Evolutionary conservation across 2,113 vertebrate genomes (phyloP), one percentile per base, ranked within the genome.

Genomic region (Lagopus leucura): DNA sequence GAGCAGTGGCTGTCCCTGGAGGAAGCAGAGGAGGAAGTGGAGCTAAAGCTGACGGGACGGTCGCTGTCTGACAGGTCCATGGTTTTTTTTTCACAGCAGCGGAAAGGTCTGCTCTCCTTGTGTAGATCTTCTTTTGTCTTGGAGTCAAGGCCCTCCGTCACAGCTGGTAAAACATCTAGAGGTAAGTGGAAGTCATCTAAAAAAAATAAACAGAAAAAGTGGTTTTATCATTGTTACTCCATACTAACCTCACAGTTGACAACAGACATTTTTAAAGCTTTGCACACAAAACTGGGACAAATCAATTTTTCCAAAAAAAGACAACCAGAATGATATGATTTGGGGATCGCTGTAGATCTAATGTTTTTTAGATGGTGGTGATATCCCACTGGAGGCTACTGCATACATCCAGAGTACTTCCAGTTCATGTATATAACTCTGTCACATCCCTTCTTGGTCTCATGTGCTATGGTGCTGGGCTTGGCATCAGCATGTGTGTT

Each of bases 1-100:
- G 99, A 99, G 84, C 99, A 99, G 91, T 99, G 99, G 91, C 99
- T 99, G 97, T 99, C 99, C 83, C 99, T 96, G 82, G 99, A 99
- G 47, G 99, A 99, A 75, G 99, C 98, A 1, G 99, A 99, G 47
- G 99, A 99, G 1, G 99, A 99, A 13, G 99, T 99, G 95, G 99
- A 99, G 96, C 98, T 98, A 81, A 99, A 99, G 98, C 99, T 99
- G 95, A 99, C 97, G 0, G 99, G 99, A 52, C 99, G 98, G 92
- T 99, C 99, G 22, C 98, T 98, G 97, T 99, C 99, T 0, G 98
- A 98, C 65, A 99, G 97, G 97, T 99, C 99, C 99, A 99, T 99
- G 96, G 98, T 98, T 94, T 82, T 98, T 63, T 94, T 97, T 22
- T 98, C 98, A 97, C 96, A 98, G 95, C 98, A 98, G 89, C 5